phyloP scores from a whole-genome alignment of 2,888 invertebrate genomes.

The Cylindroiulus punctatus region DNA sequence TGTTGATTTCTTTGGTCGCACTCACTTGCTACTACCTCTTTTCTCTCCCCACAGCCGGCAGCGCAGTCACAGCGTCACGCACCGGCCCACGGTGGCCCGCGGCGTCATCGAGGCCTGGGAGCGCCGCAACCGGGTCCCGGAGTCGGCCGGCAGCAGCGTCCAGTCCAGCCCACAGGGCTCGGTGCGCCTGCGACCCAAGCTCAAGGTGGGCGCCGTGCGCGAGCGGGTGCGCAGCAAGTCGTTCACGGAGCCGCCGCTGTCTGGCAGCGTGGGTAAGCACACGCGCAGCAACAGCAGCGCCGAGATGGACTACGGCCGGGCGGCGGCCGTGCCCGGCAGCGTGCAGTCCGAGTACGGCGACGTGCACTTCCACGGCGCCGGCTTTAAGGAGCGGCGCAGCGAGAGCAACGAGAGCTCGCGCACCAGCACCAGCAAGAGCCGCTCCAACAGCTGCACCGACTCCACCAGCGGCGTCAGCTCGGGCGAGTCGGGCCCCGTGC shows the following conservation, averaged over 20 bases:
- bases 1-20: too few relatives aligned
- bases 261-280: constrained; percentile 41
- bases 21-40: not conserved
- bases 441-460: constrained; percentile 74
- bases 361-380: not conserved
- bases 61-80: constrained; percentile 53
- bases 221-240: constrained; percentile 57
- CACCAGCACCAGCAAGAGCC: constrained; percentile 65
- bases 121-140: constrained; percentile 25
- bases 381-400: constrained; percentile 58
- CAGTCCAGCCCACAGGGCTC: constrained; percentile 53
- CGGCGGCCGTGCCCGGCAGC: not conserved
- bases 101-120: constrained; percentile 50
- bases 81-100: not conserved
- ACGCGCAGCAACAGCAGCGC: constrained; percentile 59
- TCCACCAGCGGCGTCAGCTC: constrained; percentile 86
- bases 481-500: constrained; percentile 73
- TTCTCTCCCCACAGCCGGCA: constrained; percentile 9
- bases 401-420: constrained; percentile 63
- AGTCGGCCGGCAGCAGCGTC: not conserved
- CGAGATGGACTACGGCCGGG: constrained; percentile 55
- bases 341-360: constrained; percentile 37
- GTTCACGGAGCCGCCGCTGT: constrained; percentile 25
- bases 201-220: not conserved
- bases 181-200: not conserved